Evolutionary conservation across 2,888 invertebrate species (phyloP), one percentile per base, ranked within the genome.

Genomic region (Tridacna crocea): DNA sequence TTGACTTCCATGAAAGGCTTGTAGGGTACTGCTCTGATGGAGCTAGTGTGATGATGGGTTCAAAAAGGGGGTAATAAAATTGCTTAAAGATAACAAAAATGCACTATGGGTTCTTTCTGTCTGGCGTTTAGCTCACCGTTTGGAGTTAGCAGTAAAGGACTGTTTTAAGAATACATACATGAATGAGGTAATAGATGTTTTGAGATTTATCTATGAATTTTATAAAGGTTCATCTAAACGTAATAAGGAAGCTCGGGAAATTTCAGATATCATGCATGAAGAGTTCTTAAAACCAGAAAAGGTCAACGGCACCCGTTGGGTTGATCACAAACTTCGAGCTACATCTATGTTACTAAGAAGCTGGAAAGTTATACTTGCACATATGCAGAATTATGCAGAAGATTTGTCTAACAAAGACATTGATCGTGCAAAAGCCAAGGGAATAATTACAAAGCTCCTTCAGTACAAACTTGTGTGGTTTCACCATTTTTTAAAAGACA

Each of bases 341-440:
- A 55, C 65, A 0, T 22, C 63, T 11, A 80, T 72, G n/a, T 36
- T 80, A 15, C 0, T 83, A 8, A 58, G 15, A 26, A 80, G 83
- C 58, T 85, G 75, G 72, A 63, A 26, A 48, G n/a, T 82, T 8
- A 66, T 82, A 22, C 48, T 85, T 2, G 61, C 60, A 11, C 82
- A 82, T 11, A 51, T 87, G 60, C 46, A 19, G 51, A 87, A 75
- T 58, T 80, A 82, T 70, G 77, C 75, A 12, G 80, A 82, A 13
- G 84, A 75, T 46, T 58, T 51, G 36, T 58, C 60, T 12, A 77
- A 78, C n/a, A 65, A 46, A 27, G 68, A 17, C 17, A 27, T 60
- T 15, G 77, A 83, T 26, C 26, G 79, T 13, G 81, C 87, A n/a
- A 83, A 83, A 58, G 80, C 79, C 17, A 79, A 72, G 24, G 87